Base-by-base conservation (phyloP, 2,888 invertebrate genomes). In the Blastobasis lacticolella region DNA sequence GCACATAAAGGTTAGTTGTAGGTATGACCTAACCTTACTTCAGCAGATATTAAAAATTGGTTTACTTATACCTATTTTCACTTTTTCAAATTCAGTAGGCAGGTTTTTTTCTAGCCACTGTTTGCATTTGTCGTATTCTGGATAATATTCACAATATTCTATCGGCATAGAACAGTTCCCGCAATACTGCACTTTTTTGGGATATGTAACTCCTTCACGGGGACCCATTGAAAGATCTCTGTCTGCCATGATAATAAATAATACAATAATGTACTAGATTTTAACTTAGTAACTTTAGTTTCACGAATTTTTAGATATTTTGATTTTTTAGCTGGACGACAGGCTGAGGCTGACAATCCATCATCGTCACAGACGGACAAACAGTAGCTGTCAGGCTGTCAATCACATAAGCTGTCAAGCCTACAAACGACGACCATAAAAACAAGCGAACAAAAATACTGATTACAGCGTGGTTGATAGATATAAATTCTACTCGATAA, bases 91-190 rank as follows among this genome's bases (percentile, higher is more conserved):
- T 78, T 97, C 95, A 46, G 94, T 94, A 0, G 99, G 98, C 59
- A 99, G 88, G 89, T 98, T 93, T 69, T 95, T 94, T 81, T 98
- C 97, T 59, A 99, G 84, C 99, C 99, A 99, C 61, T 94, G 94
- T 78, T 97, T 97, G 78, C 99, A 99, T 84, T 97, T 97, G 59
- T 98, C 98, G 77, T 96, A 97, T 79, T 97, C 97, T 7, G 98
- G 98, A 83, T 98, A 97, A 81, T 96, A 98, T 89, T 99, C 98
- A 81, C 99, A 99, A 78, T 98, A 99, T 95, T 97, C 97, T 73
- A 96, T 94, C n/a, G 97, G 97, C 92, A 97, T 94, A 56, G 94
- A 93, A 88, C 97, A 97, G 80, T 97, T 97, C 46, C 97, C 97
- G 81, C 97, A 98, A 81, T 98, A 98, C 62, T 92, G 89, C 56